Evolutionary conservation across 1,140 invertebrate species (phyloP), one percentile per base, ranked within the genome.

Genomic region (Lordiphosa collinella): DNA sequence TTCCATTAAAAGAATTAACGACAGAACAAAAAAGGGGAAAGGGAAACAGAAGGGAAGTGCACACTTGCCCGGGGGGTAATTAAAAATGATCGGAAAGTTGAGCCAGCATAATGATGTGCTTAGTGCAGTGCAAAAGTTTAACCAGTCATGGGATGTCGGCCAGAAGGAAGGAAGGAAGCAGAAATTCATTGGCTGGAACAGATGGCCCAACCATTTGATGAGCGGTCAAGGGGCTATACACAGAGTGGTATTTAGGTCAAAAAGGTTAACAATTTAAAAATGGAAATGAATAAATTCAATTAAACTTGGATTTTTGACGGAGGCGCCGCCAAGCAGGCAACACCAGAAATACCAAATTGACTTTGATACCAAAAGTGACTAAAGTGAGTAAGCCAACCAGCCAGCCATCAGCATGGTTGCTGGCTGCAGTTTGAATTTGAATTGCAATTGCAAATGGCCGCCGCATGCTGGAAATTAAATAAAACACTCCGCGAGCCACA

Each of bases 1-100:
- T 71, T 78, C 61, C 66, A 76, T 78, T 71, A 71, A 66, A 76
- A 61, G 43, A 76, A 70, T 75, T 74, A 74, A 74, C 64, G 71
- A 48, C 49, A 60, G 34, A 9, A 16, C 12, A 52, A 48, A 32
- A 34, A 16, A 41, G 18, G 3, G 18, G 18, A 37, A 53, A 47
- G 36, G 40, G 31, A 47, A 36, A 11, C 1, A 29, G 12, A n/a
- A 36, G 6, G 18, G 34, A 29, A 55, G 59, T 57, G 32, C 35
- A 34, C n/a, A 44, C 38, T 47, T 53, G 56, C 43, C 25, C 25
- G 32, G 44, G 41, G 65, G 68, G 68, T 59, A 67, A 79, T 79
- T 78, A 73, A 78, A 79, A 78, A 72, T 72, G 62, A 76, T 72
- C 51, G 73, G 49, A 62, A 68, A 68, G 62, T 72, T 67, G 57